Evolutionary conservation across 2,113 vertebrate species (phyloP).

Genomic region (Neogobius melanostomus): DNA sequence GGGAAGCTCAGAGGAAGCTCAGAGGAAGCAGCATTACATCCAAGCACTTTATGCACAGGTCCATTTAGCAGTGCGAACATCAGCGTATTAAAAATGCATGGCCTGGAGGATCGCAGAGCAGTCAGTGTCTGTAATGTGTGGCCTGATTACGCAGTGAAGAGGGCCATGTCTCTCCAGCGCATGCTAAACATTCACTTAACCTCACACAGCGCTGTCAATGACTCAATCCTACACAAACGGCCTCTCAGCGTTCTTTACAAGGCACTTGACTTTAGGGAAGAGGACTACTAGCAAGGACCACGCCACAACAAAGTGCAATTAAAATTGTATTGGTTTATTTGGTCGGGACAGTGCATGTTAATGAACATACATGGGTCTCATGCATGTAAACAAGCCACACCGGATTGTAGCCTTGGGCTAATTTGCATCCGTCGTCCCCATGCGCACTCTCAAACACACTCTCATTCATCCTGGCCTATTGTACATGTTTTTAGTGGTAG

Average conservation of each 20-base stretch:
- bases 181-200: conserved; percentile 36
- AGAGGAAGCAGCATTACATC: conserved; percentile 53
- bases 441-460: too few relatives aligned
- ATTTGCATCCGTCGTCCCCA: too few relatives aligned
- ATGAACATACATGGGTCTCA: too few relatives aligned
- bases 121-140: conserved; percentile 6
- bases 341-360: too few relatives aligned
- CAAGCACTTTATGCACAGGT: conserved; percentile 57
- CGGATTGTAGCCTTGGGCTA: too few relatives aligned
- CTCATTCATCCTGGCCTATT: too few relatives aligned
- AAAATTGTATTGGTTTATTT: too few relatives aligned
- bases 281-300: neutral
- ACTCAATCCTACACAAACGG: neutral
- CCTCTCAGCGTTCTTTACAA: neutral
- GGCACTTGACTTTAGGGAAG: neutral
- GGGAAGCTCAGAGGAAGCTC: conserved; percentile 8
- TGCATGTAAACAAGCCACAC: too few relatives aligned
- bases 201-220: conserved; percentile 16
- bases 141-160: conserved; percentile 20
- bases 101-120: conserved; percentile 26
- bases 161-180: neutral
- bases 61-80: conserved; percentile 64
- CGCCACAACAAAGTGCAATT: too few relatives aligned
- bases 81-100: conserved; percentile 68
- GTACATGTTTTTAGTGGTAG: too few relatives aligned